Evolutionary conservation across 2,113 vertebrate species (phyloP).

Genomic region (Thalassarche chlororhynchos): DNA sequence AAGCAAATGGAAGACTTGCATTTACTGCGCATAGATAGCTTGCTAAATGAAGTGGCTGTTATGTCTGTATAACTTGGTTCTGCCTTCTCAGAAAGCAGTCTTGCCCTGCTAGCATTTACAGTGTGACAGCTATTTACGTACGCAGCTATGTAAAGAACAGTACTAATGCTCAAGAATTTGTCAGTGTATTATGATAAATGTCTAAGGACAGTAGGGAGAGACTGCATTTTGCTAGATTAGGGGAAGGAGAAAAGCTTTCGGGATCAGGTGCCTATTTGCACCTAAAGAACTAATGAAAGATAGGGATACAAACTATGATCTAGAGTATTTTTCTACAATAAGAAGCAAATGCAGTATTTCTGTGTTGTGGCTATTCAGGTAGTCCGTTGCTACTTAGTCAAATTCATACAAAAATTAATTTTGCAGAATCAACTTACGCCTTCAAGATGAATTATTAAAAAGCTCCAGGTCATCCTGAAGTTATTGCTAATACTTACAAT

Average conservation of each 20-base stretch:
- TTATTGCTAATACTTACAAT: neutral
- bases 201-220: neutral
- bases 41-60: neutral
- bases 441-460: neutral
- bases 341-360: neutral
- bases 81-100: neutral
- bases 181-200: neutral
- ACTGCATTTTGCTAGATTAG: neutral
- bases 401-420: neutral
- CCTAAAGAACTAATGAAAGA: neutral
- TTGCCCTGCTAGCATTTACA: neutral
- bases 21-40: rapidly evolving
- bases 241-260: neutral
- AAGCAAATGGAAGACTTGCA: neutral
- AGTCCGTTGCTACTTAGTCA: neutral
- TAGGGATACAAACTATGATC: neutral
- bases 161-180: neutral
- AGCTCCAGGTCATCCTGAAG: neutral
- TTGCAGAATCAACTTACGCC: rapidly evolving
- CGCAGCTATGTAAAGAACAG: neutral
- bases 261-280: neutral
- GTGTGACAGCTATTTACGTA: neutral
- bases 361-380: neutral
- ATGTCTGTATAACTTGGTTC: neutral
- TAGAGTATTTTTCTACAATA: neutral